Conservation (phyloP, 2,113 vertebrate species). For the Antechinus flavipes region DNA sequence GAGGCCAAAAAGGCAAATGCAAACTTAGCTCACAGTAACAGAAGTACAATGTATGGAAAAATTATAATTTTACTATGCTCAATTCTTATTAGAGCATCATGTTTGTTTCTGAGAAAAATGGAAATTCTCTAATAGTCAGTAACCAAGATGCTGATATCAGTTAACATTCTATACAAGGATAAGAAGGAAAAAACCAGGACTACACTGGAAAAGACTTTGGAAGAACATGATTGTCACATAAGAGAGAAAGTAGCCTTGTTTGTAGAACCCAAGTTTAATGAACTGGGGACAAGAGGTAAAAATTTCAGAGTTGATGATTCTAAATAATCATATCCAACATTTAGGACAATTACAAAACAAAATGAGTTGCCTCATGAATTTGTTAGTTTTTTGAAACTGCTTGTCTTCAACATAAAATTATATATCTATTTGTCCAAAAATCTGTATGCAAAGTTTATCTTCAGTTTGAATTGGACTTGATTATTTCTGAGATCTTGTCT, state of each 20-base stretch:
- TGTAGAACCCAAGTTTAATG: not conserved
- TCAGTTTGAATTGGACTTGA: not conserved
- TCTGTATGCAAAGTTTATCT: not conserved
- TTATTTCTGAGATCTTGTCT: not conserved
- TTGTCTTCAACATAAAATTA: not conserved
- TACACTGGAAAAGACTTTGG: not conserved
- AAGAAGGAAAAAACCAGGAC: not conserved
- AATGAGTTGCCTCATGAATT: not conserved
- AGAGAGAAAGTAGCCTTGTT: not conserved
- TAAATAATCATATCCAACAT: not conserved
- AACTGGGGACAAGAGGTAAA: not conserved
- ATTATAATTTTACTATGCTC: not conserved
- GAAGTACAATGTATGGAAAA: not conserved
- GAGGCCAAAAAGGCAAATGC: not conserved
- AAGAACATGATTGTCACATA: not conserved
- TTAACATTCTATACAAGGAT: not conserved
- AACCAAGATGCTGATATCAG: not conserved
- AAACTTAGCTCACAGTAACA: not conserved
- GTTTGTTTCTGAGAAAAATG: not conserved
- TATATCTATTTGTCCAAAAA: not conserved
- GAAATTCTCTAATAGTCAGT: not conserved
- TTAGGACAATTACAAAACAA: not conserved
- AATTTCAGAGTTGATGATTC: not conserved
- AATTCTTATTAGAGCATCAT: not conserved
- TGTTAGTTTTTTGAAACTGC: not conserved